Conservation (phyloP, 2,113 vertebrate species). For the Pseudolaguvia tuberculata region DNA sequence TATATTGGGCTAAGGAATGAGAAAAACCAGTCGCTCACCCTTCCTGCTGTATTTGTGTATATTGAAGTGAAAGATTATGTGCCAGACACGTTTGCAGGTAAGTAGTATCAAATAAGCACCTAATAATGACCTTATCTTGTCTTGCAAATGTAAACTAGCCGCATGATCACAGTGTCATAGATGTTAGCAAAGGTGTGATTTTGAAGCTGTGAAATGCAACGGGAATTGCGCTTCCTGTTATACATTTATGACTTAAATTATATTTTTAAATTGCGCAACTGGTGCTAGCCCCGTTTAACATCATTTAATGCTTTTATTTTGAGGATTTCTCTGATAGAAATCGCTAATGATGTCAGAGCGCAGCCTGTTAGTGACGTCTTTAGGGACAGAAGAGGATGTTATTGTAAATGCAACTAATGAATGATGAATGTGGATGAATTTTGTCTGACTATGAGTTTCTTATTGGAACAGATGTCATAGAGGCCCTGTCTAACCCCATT, state of each 20-base stretch:
- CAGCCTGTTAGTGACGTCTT: neutral
- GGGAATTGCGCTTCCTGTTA: conserved; percentile 4
- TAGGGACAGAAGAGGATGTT: neutral
- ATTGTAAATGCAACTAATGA: conserved; percentile 10
- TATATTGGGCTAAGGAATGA: conserved; percentile 84
- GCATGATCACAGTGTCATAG: neutral
- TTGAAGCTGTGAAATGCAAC: conserved; percentile 2
- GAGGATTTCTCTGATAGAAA: neutral
- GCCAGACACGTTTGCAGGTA: conserved; percentile 85
- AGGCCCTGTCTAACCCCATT: conserved; percentile 96
- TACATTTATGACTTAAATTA: conserved; percentile 2
- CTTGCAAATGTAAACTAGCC: neutral
- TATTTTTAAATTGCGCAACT: conserved; percentile 8
- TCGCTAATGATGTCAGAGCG: neutral
- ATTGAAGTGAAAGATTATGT: conserved; percentile 88
- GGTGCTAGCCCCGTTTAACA: conserved; percentile 19
- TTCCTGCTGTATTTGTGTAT: conserved; percentile 83
- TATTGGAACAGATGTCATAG: conserved; percentile 83
- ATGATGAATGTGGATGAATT: conserved; percentile 7
- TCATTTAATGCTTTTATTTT: conserved; percentile 28
- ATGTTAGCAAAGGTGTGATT: conserved; percentile 8
- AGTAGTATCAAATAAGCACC: conserved; percentile 23
- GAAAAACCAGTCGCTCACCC: conserved; percentile 78
- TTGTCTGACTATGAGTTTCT: conserved; percentile 21
- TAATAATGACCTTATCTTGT: neutral